These are phyloP conservation scores for Pycnonotus jocosus DNA, from an alignment of 2,113 vertebrate species.

Conservation along the genomic window DNA sequence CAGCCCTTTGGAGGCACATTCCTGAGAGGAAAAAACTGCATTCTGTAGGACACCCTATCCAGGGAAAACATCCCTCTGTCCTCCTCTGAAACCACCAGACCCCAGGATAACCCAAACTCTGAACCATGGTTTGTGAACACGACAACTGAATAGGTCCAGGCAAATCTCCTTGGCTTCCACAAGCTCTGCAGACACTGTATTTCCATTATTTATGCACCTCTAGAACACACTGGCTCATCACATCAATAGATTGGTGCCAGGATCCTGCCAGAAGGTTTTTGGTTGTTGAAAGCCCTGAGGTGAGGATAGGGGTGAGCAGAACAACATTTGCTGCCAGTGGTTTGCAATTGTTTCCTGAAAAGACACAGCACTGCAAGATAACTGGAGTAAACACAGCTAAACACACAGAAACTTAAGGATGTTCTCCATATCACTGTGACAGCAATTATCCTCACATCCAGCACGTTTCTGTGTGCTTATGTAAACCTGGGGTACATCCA, in stretches of 20 bases:
- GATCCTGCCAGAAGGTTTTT: background rate
- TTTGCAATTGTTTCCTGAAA: background rate
- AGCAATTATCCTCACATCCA: background rate
- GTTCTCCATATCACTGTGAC: background rate
- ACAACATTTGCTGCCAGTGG: background rate
- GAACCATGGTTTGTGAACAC: background rate
- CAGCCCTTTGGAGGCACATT: background rate
- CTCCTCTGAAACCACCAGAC: background rate
- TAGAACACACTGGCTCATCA: background rate
- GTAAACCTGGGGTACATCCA: conserved; percentile 1
- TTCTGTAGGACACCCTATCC: background rate
- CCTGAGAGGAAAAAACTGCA: background rate
- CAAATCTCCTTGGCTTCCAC: background rate
- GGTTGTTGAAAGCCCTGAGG: background rate
- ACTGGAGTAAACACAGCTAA: background rate
- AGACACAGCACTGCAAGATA: background rate
- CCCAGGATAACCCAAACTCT: background rate
- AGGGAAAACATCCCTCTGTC: background rate
- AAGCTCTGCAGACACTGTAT: background rate
- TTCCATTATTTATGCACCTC: background rate
- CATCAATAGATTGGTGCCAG: background rate
- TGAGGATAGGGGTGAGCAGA: background rate
- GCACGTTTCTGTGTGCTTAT: background rate
- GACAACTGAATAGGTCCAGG: background rate
- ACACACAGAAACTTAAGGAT: conserved; percentile 11